A percentile compares a stretch with the other conserved stretches of the same genome.
phyloP scores from a whole-genome alignment of 2,888 invertebrate species.

The Clusia tigrina region DNA sequence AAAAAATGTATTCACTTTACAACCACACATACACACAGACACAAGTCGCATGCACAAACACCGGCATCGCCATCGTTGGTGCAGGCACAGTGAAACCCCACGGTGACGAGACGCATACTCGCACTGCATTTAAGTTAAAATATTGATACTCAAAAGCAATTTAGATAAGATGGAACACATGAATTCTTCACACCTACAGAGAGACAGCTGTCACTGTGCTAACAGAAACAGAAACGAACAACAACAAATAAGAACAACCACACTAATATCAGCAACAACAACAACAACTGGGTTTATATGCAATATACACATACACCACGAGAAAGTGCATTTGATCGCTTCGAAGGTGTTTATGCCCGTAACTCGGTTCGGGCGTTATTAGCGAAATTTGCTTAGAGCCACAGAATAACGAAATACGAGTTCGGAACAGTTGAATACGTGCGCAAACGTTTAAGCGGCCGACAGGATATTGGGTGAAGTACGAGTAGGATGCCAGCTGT shows the following conservation, averaged over 20 bases:
- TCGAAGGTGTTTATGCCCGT: not conserved
- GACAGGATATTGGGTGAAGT: no score
- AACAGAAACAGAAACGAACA: conserved; percentile 22
- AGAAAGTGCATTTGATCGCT: conserved; percentile 8
- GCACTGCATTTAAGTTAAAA: conserved; percentile 62
- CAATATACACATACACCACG: conserved; percentile 21
- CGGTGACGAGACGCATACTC: no score
- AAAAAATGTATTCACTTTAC: no score
- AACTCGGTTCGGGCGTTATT: conserved; percentile 2
- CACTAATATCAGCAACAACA: conserved; percentile 18
- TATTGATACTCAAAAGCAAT: conserved; percentile 63
- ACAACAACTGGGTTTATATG: conserved; percentile 17
- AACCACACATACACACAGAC: not conserved
- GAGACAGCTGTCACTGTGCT: conserved; percentile 27
- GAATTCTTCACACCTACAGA: conserved; percentile 58
- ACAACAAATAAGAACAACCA: conserved; percentile 25
- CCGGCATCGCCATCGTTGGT: not conserved
- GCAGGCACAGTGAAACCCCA: not conserved
- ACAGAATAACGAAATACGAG: not conserved
- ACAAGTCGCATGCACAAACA: not conserved
- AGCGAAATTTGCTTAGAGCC: not conserved
- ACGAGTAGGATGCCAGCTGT: conserved; percentile 24
- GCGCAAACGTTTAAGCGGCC: not conserved
- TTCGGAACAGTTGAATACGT: conserved; percentile 1
- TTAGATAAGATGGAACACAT: conserved; percentile 57